phyloP scores from a whole-genome alignment of 2,113 vertebrate genomes.

The Pachyramphus minor region DNA sequence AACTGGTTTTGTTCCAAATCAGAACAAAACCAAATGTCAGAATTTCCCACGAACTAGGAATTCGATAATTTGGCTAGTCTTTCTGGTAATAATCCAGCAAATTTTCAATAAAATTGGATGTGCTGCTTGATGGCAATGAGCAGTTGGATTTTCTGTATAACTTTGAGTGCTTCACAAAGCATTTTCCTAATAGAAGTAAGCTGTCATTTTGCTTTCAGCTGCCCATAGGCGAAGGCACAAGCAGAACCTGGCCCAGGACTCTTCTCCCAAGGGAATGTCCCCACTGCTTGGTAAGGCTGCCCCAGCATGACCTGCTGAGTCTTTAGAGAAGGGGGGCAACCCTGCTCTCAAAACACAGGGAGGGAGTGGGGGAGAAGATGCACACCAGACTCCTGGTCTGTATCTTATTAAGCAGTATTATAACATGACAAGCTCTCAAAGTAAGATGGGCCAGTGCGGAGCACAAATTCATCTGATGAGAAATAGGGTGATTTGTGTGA shows the following conservation, averaged over 20 bases:
- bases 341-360: not conserved
- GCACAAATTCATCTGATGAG: not conserved
- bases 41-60: slow-evolving; percentile 56
- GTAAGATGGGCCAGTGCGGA: not conserved
- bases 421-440: not conserved
- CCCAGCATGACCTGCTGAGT: not conserved
- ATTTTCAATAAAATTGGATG: not conserved
- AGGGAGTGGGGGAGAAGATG: not conserved
- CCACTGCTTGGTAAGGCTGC: not conserved
- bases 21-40: slow-evolving; percentile 44
- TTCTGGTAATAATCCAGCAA: slow-evolving; percentile 15
- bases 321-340: not conserved
- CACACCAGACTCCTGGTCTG: not conserved
- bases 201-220: not conserved
- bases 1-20: not conserved
- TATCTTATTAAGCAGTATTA: not conserved
- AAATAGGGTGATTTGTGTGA: not conserved
- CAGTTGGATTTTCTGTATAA: not conserved
- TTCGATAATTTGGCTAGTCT: slow-evolving; percentile 14
- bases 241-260: not conserved
- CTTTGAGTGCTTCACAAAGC: not conserved
- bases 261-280: not conserved
- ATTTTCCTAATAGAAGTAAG: not conserved
- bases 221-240: not conserved
- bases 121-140: not conserved